Conservation (phyloP, 2,888 invertebrate genomes). For the Dorcus parallelipipedus region DNA sequence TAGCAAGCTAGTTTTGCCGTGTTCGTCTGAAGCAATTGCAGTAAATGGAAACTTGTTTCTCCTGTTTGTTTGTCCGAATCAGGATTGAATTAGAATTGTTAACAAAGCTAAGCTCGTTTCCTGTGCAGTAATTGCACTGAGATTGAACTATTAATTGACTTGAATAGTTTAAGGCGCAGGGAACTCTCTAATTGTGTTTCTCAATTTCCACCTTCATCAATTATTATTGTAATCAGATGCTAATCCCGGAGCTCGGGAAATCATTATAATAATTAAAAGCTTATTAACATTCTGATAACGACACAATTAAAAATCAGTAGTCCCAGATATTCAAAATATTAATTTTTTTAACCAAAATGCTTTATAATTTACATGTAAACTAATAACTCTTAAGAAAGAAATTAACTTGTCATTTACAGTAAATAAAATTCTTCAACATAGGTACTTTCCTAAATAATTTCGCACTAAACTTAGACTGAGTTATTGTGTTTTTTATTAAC, state of each 20-base stretch:
- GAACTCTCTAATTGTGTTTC: constrained; percentile 20
- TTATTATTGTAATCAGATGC: constrained; percentile 34
- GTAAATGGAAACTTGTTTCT: constrained; percentile 9
- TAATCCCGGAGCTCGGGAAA: constrained; percentile 13
- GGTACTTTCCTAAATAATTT: too few relatives aligned
- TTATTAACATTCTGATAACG: too few relatives aligned
- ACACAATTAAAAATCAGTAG: neutral
- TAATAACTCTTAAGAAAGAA: too few relatives aligned
- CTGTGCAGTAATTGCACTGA: constrained; percentile 30
- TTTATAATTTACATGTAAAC: too few relatives aligned
- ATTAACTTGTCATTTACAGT: too few relatives aligned
- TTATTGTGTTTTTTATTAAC: too few relatives aligned
- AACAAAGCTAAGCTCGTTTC: constrained; percentile 25
- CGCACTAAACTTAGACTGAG: too few relatives aligned
- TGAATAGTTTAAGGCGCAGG: constrained; percentile 28
- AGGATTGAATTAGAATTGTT: constrained; percentile 25
- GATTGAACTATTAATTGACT: constrained; percentile 36
- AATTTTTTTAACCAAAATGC: too few relatives aligned
- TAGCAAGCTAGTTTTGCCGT: neutral
- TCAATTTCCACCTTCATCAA: constrained; percentile 26
- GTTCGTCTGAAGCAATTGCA: constrained; percentile 9
- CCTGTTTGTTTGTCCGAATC: constrained; percentile 5
- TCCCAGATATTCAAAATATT: too few relatives aligned
- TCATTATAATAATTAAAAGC: too few relatives aligned
- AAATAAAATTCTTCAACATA: too few relatives aligned